Percentiles rank a stretch among this genome's conserved stretches.
phyloP scores from a whole-genome alignment of 2,797 vertebrate species.

The Enteromius fasciolatus region DNA sequence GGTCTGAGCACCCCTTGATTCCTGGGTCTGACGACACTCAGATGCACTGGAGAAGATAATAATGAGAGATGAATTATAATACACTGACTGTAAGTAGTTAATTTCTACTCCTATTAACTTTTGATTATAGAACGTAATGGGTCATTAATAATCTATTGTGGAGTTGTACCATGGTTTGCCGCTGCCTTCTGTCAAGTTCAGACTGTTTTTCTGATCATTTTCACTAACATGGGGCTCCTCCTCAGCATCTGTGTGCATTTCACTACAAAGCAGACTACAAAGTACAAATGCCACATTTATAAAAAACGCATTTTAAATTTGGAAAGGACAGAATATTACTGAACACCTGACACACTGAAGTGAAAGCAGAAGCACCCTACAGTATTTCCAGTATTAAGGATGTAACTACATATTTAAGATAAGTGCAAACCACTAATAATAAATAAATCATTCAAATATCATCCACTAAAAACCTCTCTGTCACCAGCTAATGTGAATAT shows the following conservation, averaged over 20 bases:
- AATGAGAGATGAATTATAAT: background rate
- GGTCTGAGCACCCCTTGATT: constrained; percentile 82
- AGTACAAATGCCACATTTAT: background rate
- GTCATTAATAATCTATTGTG: background rate
- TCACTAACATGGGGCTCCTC: constrained; percentile 75
- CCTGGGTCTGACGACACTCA: constrained; percentile 72
- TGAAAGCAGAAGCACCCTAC: background rate
- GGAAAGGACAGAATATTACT: background rate
- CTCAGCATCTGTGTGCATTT: constrained; percentile 58
- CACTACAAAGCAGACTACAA: constrained; percentile 22
- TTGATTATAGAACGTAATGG: background rate
- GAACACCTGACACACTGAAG: background rate
- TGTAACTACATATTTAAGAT: background rate
- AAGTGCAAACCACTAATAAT: background rate
- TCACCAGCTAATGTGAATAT: background rate
- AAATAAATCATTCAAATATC: background rate
- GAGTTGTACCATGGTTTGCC: constrained; percentile 80
- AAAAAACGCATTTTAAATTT: background rate
- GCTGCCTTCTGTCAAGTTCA: constrained; percentile 76
- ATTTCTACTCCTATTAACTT: background rate
- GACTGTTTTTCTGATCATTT: constrained; percentile 73
- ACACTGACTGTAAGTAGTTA: background rate
- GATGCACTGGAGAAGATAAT: constrained; percentile 72
- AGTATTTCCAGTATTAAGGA: background rate
- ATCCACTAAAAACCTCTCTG: background rate